These are phyloP conservation scores for Theropithecus gelada DNA, from an alignment of 2,113 vertebrate genomes.

Conservation along the genomic window DNA sequence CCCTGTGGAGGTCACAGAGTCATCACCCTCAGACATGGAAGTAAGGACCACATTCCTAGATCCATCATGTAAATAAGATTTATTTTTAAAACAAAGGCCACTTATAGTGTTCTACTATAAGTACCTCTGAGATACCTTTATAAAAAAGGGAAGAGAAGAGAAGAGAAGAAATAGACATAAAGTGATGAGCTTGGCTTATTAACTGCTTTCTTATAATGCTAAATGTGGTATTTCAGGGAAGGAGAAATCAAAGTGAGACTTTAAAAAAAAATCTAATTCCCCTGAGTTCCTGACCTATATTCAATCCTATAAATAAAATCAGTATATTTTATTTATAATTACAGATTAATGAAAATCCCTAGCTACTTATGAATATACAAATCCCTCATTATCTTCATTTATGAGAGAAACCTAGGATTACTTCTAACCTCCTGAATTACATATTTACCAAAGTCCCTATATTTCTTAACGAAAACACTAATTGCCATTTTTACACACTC, in stretches of 20 bases:
- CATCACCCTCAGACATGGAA: not conserved
- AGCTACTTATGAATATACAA: not conserved
- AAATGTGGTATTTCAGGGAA: not conserved
- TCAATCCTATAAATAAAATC: not conserved
- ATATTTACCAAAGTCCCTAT: not conserved
- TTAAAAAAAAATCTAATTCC: not conserved
- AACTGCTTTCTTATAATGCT: not conserved
- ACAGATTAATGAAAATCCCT: slow-evolving; percentile 13
- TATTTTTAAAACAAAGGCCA: not conserved
- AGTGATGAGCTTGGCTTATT: not conserved
- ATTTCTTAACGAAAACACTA: slow-evolving; percentile 5
- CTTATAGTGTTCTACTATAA: not conserved
- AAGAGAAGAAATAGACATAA: not conserved
- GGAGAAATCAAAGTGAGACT: not conserved
- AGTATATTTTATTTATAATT: not conserved
- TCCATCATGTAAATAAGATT: not conserved
- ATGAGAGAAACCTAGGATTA: not conserved
- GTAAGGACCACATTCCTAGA: not conserved
- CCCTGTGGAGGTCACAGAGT: not conserved
- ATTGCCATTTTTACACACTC: not conserved
- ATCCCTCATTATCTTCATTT: not conserved
- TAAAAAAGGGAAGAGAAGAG: not conserved
- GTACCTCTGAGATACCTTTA: not conserved
- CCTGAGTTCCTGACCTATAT: not conserved
- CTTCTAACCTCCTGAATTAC: not conserved